These are phyloP conservation scores for Urophycis tenuis DNA, from an alignment of 2,797 vertebrate genomes.

Conservation along the genomic window DNA sequence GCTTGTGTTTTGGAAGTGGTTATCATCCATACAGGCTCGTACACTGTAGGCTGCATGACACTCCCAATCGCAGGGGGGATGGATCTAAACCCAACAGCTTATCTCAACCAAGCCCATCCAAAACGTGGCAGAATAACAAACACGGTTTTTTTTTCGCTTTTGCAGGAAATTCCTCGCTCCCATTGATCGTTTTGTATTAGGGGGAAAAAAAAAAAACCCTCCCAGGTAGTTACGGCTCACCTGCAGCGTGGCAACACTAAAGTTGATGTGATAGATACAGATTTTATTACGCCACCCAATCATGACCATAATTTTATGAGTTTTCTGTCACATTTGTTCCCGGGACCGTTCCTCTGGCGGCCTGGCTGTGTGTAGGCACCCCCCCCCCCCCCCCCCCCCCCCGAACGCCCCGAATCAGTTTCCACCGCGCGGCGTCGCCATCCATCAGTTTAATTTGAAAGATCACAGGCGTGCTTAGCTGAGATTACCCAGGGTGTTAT, in stretches of 20 bases:
- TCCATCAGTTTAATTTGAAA: slow-evolving; percentile 71
- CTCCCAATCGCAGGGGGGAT: neutral
- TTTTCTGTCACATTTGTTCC: slow-evolving; percentile 62
- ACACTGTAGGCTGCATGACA: neutral
- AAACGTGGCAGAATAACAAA: neutral
- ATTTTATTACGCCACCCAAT: slow-evolving; percentile 66
- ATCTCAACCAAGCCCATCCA: neutral
- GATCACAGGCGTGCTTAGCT: slow-evolving; percentile 60
- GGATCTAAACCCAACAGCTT: neutral
- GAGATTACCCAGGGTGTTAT: slow-evolving; percentile 61
- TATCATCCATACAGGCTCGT: neutral
- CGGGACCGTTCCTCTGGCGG: slow-evolving; percentile 54
- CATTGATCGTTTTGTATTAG: neutral
- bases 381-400: no score
- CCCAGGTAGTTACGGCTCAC: slow-evolving; percentile 28
- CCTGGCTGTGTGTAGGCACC: slow-evolving; percentile 35
- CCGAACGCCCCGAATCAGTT: slow-evolving; percentile 60
- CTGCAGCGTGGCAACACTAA: slow-evolving; percentile 44
- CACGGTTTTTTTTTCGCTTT: neutral
- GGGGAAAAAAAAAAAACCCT: slow-evolving; percentile 8
- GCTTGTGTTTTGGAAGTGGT: neutral
- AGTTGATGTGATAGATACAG: slow-evolving; percentile 65
- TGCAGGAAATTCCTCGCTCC: slow-evolving; percentile 23
- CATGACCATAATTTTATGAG: slow-evolving; percentile 68
- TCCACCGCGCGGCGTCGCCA: slow-evolving; percentile 57